phyloP scores from a whole-genome alignment of 2,797 vertebrate genomes.

The Catamblyrhynchus diadema region DNA sequence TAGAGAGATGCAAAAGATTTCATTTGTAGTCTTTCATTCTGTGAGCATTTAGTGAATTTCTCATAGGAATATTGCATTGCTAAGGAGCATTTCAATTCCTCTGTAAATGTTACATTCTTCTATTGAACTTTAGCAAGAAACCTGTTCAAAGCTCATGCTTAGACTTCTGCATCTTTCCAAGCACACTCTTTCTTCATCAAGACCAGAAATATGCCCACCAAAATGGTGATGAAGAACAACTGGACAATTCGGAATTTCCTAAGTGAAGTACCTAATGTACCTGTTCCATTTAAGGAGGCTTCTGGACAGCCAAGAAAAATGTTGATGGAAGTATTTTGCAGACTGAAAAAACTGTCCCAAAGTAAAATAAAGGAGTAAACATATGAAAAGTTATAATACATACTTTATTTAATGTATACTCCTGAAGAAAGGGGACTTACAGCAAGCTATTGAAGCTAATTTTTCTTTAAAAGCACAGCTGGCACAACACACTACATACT shows the following conservation, averaged over 20 bases:
- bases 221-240: slow-evolving; percentile 36
- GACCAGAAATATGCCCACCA: slow-evolving; percentile 18
- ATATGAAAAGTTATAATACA: slow-evolving; percentile 12
- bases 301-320: slow-evolving; percentile 22
- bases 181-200: slow-evolving; percentile 22
- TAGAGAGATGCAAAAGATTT: slow-evolving; percentile 9
- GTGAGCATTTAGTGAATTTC: slow-evolving; percentile 9
- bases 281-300: slow-evolving; percentile 28
- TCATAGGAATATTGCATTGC: not conserved
- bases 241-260: slow-evolving; percentile 22
- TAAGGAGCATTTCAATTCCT: not conserved
- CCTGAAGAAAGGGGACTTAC: not conserved
- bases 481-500: not conserved
- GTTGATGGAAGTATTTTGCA: slow-evolving; percentile 33
- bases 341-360: slow-evolving; percentile 30
- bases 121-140: slow-evolving; percentile 25
- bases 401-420: slow-evolving; percentile 9
- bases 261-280: slow-evolving; percentile 25
- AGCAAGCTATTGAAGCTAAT: not conserved
- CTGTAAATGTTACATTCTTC: not conserved
- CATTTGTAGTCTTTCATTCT: not conserved
- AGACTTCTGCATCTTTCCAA: slow-evolving; percentile 25
- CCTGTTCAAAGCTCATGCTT: not conserved
- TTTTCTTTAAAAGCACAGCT: not conserved
- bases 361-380: slow-evolving; percentile 38